Evolutionary conservation across 2,113 vertebrate genomes (phyloP).

Genomic region (Uria aalge): DNA sequence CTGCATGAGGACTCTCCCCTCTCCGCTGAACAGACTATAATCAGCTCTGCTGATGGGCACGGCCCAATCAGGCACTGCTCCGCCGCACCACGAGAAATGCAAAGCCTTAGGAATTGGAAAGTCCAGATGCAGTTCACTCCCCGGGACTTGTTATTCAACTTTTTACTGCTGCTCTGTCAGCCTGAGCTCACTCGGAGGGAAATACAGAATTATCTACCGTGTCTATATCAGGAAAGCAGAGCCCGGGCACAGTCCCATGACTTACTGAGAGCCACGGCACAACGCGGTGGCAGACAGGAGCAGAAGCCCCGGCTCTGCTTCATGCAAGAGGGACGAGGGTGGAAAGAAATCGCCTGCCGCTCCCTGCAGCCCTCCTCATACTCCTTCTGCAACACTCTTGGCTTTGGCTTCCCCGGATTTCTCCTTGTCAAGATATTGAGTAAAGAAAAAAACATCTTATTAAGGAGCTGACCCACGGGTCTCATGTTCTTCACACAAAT

Average conservation of each 20-base stretch:
- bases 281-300: background rate
- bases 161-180: background rate
- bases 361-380: background rate
- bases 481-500: slow-evolving; percentile 26
- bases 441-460: background rate
- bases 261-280: background rate
- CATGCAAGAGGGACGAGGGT: background rate
- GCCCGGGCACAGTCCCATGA: background rate
- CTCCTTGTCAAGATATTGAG: background rate
- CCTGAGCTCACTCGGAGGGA: background rate
- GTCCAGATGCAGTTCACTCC: background rate
- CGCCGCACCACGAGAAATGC: background rate
- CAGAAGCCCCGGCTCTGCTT: background rate
- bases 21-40: background rate
- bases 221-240: background rate
- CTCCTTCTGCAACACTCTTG: background rate
- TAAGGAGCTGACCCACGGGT: slow-evolving; percentile 13
- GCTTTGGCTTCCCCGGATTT: background rate
- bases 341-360: fast-evolving
- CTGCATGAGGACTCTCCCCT: background rate
- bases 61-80: background rate
- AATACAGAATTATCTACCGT: background rate
- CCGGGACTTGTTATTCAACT: background rate
- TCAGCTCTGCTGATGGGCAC: background rate
- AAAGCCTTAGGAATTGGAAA: background rate